A percentile compares a stretch with the other conserved stretches of the same genome.
Conservation (phyloP, 2,888 invertebrate genomes). For the Actias luna region DNA sequence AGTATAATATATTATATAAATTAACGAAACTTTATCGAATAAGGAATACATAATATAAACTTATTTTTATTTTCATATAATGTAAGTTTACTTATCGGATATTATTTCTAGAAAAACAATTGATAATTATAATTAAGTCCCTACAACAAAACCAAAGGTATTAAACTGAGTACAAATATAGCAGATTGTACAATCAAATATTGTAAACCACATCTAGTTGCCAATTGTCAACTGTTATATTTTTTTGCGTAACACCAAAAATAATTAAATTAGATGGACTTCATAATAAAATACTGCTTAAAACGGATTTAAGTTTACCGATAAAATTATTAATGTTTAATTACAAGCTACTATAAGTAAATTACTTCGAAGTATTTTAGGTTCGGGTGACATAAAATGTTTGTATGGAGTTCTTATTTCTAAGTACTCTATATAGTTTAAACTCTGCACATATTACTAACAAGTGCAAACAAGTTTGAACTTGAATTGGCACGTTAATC, state of each 20-base stretch:
- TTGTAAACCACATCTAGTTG: background rate
- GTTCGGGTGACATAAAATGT: background rate
- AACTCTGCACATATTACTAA: background rate
- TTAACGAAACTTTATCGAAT: background rate
- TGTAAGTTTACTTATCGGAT: background rate
- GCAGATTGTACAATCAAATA: background rate
- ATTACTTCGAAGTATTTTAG: background rate
- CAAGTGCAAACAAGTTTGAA: slow-evolving; percentile 15
- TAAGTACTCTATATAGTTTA: background rate
- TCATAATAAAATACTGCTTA: background rate
- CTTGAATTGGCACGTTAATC: slow-evolving; percentile 14
- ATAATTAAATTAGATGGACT: no score
- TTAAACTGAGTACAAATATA: background rate
- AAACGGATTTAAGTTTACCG: background rate
- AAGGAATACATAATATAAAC: background rate
- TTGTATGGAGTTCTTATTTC: background rate
- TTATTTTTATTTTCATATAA: background rate
- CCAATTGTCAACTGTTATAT: slow-evolving; percentile 2
- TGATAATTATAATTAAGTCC: slow-evolving; percentile 2
- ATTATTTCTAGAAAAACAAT: background rate
- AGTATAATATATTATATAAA: background rate
- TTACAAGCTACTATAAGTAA: background rate
- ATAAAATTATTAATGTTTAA: background rate
- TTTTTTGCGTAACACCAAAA: no score
- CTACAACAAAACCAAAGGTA: background rate